Evolutionary conservation across 2,888 invertebrate species (phyloP).

Genomic region (Eristalis intricaria): DNA sequence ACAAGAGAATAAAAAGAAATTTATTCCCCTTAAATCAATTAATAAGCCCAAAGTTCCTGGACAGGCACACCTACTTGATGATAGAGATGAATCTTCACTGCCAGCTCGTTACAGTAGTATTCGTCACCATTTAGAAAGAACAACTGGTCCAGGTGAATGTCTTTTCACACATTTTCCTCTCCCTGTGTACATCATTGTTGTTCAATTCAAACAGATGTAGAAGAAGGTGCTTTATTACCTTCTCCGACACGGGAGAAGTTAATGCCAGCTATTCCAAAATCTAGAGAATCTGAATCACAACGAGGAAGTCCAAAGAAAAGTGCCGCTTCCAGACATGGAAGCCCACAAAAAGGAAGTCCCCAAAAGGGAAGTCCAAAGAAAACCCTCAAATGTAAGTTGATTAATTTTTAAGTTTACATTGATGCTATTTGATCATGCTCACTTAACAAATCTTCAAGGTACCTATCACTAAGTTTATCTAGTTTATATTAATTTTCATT

Average conservation of each 20-base stretch:
- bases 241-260: conserved; percentile 88
- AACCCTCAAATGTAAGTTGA: conserved; percentile 80
- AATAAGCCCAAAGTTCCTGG: conserved; percentile 82
- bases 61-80: conserved; percentile 84
- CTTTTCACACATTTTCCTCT: not conserved
- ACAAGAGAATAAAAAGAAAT: conserved; percentile 91
- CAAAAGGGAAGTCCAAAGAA: conserved; percentile 84
- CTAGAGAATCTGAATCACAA: conserved; percentile 80
- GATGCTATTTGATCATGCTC: not conserved
- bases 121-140: conserved; percentile 87
- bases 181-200: not conserved
- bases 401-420: not conserved
- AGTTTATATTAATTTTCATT: not conserved
- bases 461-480: conserved; percentile 2
- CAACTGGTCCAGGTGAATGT: conserved; percentile 85
- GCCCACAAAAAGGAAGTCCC: conserved; percentile 82
- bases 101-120: conserved; percentile 83
- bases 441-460: not conserved
- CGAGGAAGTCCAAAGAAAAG: conserved; percentile 81
- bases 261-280: conserved; percentile 85
- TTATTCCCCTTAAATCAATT: conserved; percentile 85
- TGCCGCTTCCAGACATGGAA: conserved; percentile 80
- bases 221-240: conserved; percentile 86
- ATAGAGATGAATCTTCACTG: conserved; percentile 80
- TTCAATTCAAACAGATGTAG: conserved; percentile 79